Evolutionary conservation across 2,797 vertebrate species (phyloP), one percentile per base, ranked within the genome.

Genomic region (Diplodus puntazzo): DNA sequence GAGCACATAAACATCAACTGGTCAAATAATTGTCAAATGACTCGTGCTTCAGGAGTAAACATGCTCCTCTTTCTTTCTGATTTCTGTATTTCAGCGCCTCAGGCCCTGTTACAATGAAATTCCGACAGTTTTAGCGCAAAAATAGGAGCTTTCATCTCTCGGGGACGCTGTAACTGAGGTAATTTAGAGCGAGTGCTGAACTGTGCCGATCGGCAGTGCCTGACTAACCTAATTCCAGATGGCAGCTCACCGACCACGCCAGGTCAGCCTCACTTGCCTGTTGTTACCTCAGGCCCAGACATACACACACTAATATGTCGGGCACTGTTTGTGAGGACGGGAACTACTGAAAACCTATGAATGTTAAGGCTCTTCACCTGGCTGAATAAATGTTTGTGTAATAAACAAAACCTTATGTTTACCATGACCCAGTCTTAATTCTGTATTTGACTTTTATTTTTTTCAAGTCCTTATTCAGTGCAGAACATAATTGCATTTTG

Each of bases 221-320:
- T 73, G 67, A 76, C 82, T 86, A 79, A 88, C 82, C 79, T 83
- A 68, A 50, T 83, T 85, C 71, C 73, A 73, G 77, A 89, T 79
- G 80, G 79, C 75, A 79, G 77, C 67, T 25, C 1, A 65, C 72
- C 69, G 46, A 82, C 63, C 54, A 10, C 62, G 72, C 81, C 79
- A 53, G 83, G 82, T 88, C 88, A 78, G 77, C 67, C 61, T 65
- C 14, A n/a, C 46, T 77, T 11, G 55, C 12, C 53, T 68, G 58
- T 78, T 70, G 58, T 78, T 67, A 81, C 87, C 84, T 80, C 72
- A 39, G 83, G 80, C 80, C 73, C 61, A 46, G 42, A 57, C 62
- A 66, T 71, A 46, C 73, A 65, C 42, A 61, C 27, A 30, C 64
- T 7, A 16, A 43, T 4, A 5, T 54, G 34, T 5, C 18, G 16